A percentile compares a stretch with the other conserved stretches of the same genome.
Evolutionary conservation across 2,113 vertebrate species (phyloP).

Genomic region (Pluvianellus socialis): DNA sequence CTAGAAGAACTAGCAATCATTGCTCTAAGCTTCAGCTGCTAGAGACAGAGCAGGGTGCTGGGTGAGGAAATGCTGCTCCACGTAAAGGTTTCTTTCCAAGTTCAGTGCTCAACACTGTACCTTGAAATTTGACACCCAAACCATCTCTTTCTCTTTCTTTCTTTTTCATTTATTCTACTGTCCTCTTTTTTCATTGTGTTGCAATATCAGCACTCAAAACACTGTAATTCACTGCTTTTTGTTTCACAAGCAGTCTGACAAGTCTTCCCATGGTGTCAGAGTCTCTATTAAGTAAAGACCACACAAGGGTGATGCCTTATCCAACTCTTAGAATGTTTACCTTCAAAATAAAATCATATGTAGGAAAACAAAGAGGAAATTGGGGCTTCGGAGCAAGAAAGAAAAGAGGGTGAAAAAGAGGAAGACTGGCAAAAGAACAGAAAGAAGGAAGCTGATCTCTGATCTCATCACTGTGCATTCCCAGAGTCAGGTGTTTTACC

Average conservation of each 20-base stretch:
- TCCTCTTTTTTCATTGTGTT: background rate
- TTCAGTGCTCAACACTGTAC: background rate
- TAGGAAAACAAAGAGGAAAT: background rate
- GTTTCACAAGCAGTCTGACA: background rate
- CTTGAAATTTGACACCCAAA: background rate
- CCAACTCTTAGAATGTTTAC: slow-evolving; percentile 1
- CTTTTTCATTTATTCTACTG: background rate
- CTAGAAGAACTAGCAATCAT: background rate
- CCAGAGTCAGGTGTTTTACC: background rate
- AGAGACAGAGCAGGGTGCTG: background rate
- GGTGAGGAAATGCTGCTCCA: background rate
- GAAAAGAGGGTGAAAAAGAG: background rate
- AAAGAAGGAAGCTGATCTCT: background rate
- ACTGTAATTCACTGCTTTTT: slow-evolving; percentile 3
- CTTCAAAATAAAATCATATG: background rate
- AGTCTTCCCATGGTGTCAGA: background rate
- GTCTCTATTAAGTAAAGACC: background rate
- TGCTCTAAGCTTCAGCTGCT: background rate
- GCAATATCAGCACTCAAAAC: background rate
- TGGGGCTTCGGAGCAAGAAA: background rate
- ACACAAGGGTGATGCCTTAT: background rate
- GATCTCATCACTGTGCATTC: background rate
- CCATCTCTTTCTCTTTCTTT: background rate
- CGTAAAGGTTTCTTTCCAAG: background rate
- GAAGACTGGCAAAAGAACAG: background rate